Evolutionary conservation across 2,888 invertebrate genomes (phyloP).

Genomic region (Eulithis prunata): DNA sequence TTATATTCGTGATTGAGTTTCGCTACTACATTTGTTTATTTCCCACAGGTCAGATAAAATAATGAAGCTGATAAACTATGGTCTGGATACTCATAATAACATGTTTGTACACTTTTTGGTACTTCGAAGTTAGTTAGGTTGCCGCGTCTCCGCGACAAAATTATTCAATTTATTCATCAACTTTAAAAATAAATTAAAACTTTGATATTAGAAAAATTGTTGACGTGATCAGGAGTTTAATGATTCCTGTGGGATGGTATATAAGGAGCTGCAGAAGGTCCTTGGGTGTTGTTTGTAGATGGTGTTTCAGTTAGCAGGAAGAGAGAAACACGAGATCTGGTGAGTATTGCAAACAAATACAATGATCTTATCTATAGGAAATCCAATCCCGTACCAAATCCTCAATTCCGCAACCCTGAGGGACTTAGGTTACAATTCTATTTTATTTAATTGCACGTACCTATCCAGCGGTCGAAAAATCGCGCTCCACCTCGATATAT

Average conservation of each 20-base stretch:
- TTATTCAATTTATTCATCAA: conserved; percentile 27
- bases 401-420: no score
- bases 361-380: no score
- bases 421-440: no score
- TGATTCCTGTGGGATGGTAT: conserved; percentile 24
- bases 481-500: no score
- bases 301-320: conserved; percentile 2
- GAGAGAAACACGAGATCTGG: background rate
- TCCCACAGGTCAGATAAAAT: conserved; percentile 46
- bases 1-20: background rate
- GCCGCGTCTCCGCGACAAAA: conserved; percentile 27
- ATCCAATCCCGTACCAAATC: no score
- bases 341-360: background rate
- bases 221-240: conserved; percentile 31
- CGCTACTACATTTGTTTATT: conserved; percentile 12
- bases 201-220: conserved; percentile 46
- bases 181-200: conserved; percentile 35
- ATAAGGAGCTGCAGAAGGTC: conserved; percentile 26
- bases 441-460: no score
- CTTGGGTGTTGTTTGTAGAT: conserved; percentile 22
- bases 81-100: conserved; percentile 60
- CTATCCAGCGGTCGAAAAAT: no score
- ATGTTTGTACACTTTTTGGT: conserved; percentile 57
- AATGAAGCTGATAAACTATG: conserved; percentile 53
- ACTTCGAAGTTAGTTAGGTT: conserved; percentile 46